These are phyloP conservation scores for Bicyclus anynana DNA, from an alignment of 1,140 invertebrate genomes.

Conservation along the genomic window DNA sequence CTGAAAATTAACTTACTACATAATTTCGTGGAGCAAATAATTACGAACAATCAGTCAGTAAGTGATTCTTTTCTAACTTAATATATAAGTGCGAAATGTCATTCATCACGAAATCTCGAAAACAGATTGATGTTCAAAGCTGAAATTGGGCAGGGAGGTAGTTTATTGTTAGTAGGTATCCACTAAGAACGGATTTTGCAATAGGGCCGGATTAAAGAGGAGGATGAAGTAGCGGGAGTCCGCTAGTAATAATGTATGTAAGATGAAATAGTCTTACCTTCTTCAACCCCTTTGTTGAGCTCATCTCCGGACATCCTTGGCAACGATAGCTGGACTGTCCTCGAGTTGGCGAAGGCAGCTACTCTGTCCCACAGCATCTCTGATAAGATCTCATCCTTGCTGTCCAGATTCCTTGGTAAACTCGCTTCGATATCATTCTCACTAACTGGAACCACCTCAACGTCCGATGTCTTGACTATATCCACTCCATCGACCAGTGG, in stretches of 20 bases:
- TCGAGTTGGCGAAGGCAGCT: constrained; percentile 83
- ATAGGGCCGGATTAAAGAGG: no score
- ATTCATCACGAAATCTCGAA: no score
- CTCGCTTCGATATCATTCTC: constrained; percentile 83
- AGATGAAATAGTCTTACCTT: constrained; percentile 77
- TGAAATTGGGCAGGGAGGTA: no score
- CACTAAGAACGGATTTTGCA: no score
- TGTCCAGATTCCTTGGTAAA: constrained; percentile 79
- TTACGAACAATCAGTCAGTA: no score
- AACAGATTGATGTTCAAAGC: no score
- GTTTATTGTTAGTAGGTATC: no score
- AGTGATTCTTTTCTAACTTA: no score
- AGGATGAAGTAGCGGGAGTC: no score
- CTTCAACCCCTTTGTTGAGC: constrained; percentile 83
- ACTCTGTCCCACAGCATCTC: constrained; percentile 84
- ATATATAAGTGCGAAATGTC: no score
- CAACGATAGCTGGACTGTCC: constrained; percentile 85
- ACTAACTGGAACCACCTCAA: constrained; percentile 59
- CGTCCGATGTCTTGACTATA: constrained; percentile 78
- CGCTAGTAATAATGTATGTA: not conserved
- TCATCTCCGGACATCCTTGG: constrained; percentile 84
- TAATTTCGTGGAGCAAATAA: no score
- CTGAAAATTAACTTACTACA: no score
- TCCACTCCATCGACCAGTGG: constrained; percentile 82
- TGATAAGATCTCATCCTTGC: constrained; percentile 81